Base-by-base conservation (phyloP, 2,888 invertebrate species). In the Thymelicus lineola region DNA sequence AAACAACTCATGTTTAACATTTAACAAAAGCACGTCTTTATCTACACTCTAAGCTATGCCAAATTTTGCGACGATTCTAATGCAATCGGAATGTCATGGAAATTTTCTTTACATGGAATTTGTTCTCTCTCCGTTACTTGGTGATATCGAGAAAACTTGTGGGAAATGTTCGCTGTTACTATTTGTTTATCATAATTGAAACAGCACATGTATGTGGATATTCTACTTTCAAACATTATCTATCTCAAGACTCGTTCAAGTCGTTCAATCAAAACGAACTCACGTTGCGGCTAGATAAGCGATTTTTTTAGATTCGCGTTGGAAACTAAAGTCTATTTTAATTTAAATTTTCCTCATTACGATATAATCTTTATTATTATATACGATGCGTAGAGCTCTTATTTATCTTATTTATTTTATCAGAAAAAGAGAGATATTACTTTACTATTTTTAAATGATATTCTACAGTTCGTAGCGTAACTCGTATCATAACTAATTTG, bases 131-230 rank as follows among this genome's bases (percentile, higher is more conserved):
- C 36, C 60, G 62, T 53, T 62, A 62, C 35, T 45, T 46, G 68
- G 62, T 57, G 68, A 68, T 68, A 68, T 68, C 68, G 57, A 68
- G 68, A 68, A 57, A 68, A 68, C 68, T 68, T 68, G 68, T 68
- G 68, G 68, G 68, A 68, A 68, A 68, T 62, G 46, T 62, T 68
- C 62, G 62, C 68, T 62, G 15, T 57, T 62, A 68, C 62, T 68
- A 68, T 68, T 68, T 68, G 68, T 68, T 68, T 68, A 68, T 68
- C 68, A 68, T 68, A 68, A 68, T 68, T 62, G 68, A 68, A 68
- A 68, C 62, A 68, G 68, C 68, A 46, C 57, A 35, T 57, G 68
- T 68, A 68, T 68, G 68, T 68, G 68, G 68, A 61, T 62, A 68
- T 68, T 68, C 68, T 63, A 68, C 68, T 68, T 68, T 68, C 68